Conservation (phyloP, 2,888 invertebrate species). For the Mimumesa dahlbomi region DNA sequence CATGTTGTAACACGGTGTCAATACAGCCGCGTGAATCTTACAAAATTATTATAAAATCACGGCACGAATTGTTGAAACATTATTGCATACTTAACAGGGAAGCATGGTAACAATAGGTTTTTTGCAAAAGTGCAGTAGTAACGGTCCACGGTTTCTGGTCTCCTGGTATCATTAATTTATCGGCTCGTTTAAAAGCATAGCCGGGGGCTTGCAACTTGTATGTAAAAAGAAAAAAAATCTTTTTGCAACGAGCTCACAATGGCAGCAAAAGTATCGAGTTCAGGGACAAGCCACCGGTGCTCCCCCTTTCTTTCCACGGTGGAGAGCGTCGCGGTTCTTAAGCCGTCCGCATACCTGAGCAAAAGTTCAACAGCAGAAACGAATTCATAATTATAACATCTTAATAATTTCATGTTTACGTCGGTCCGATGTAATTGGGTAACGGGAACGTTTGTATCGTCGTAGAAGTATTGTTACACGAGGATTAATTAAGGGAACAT, state of each 20-base stretch:
- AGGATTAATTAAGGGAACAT: too few relatives aligned
- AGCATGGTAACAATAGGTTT: slow-evolving; percentile 58
- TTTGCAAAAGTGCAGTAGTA: slow-evolving; percentile 52
- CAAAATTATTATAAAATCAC: slow-evolving; percentile 42
- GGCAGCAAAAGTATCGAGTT: slow-evolving; percentile 57
- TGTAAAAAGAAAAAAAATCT: slow-evolving; percentile 41
- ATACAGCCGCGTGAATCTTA: slow-evolving; percentile 5
- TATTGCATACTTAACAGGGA: slow-evolving; percentile 57
- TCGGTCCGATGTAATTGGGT: too few relatives aligned
- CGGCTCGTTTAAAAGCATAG: slow-evolving; percentile 46
- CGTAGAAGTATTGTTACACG: too few relatives aligned
- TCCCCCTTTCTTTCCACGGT: slow-evolving; percentile 5
- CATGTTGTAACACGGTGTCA: not conserved
- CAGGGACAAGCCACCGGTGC: slow-evolving; percentile 37
- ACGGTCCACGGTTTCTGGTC: slow-evolving; percentile 38
- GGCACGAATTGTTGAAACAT: slow-evolving; percentile 51
- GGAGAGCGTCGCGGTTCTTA: not conserved
- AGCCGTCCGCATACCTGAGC: not conserved
- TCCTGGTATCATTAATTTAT: slow-evolving; percentile 63
- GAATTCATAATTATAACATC: too few relatives aligned
- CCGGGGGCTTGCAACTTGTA: slow-evolving; percentile 3
- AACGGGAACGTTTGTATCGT: too few relatives aligned
- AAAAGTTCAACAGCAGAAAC: too few relatives aligned
- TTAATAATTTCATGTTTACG: too few relatives aligned
- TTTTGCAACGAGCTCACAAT: slow-evolving; percentile 43